Evolutionary conservation across 92 coral and sea anemone species (phyloP), one percentile per base, ranked within the genome.

Genomic region (Ricordea florida): DNA sequence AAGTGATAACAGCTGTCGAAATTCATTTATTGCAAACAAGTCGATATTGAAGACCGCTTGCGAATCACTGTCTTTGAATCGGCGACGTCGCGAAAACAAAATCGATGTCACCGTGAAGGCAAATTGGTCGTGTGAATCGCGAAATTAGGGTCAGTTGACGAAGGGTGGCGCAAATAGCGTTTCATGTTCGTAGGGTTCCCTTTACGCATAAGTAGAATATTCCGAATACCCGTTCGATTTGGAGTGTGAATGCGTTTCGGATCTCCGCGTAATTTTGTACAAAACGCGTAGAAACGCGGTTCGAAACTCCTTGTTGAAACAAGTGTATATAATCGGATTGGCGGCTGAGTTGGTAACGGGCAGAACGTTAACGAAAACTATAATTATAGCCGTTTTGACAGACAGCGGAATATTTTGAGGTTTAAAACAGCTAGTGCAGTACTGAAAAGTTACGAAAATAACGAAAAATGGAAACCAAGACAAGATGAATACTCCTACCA

Each of bases 381-480:
- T 81, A 14, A 85, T 10, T 0, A 96, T 6, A 0, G 81, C 79
- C 5, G 66, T 26, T 15, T 74, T 70, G 14, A 64, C 24, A 0
- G 43, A 27, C 7, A 9, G 18, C 15, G 87, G 72, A 11, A 94
- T 68, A 9, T 36, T 14, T 6, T 56, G 66, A 13, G 35, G 66
- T 7, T 14, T 5, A 50, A 92, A 96, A 36, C 97, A 92, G 5
- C 53, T 33, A 0, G n/a, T 25, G 31, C 97, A 92, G 61, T 92
- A 92, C 57, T 96, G 99, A 36, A 74, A 86, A 5, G 92, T 88
- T 42, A 96, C 57, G 44, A 66, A 96, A 58, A 96, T 96, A 35
- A 92, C 96, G 36, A 96, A 96, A 32, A 96, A 96, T 0, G 99
- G 99, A 25, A 92, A 82, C 99, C 99, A 96, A 11, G 94, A 96